Conservation (phyloP, 2,888 invertebrate species). For the Ennomos fuscantarius region DNA sequence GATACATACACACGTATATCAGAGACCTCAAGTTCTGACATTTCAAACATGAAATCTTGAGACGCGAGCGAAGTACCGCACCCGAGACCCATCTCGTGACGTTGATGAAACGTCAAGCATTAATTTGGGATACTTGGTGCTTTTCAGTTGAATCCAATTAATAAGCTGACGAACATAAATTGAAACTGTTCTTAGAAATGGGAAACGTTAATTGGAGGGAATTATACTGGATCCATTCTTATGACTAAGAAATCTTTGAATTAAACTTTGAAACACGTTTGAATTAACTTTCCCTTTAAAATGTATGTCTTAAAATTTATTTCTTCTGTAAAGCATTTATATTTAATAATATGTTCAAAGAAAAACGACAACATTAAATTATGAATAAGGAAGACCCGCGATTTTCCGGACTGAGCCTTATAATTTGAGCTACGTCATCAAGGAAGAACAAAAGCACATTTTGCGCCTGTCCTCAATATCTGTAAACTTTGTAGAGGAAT, state of each 20-base stretch:
- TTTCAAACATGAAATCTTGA: slow-evolving; percentile 9
- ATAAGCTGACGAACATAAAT: slow-evolving; percentile 34
- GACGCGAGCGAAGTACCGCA: slow-evolving; percentile 5
- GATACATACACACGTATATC: too few relatives aligned
- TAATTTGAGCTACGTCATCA: too few relatives aligned
- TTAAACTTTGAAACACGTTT: too few relatives aligned
- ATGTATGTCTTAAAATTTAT: too few relatives aligned
- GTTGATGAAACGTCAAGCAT: slow-evolving; percentile 37
- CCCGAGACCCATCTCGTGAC: slow-evolving; percentile 17
- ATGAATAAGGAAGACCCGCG: too few relatives aligned
- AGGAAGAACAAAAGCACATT: too few relatives aligned
- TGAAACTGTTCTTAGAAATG: slow-evolving; percentile 29
- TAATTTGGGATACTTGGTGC: slow-evolving; percentile 31
- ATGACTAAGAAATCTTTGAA: too few relatives aligned
- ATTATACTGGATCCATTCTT: background rate
- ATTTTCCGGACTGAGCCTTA: too few relatives aligned
- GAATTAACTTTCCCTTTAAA: too few relatives aligned
- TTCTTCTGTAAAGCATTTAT: slow-evolving; percentile 2
- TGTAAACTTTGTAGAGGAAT: too few relatives aligned
- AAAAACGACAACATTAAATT: too few relatives aligned
- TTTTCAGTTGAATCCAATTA: slow-evolving; percentile 36
- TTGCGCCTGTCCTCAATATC: too few relatives aligned
- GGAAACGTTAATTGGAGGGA: slow-evolving; percentile 16
- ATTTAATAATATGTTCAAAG: slow-evolving; percentile 3
- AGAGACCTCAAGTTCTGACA: slow-evolving; percentile 6